Percentiles rank a stretch among this genome's conserved stretches.
Conservation (phyloP, 2,797 vertebrate genomes). For the Lindbergichthys nudifrons region DNA sequence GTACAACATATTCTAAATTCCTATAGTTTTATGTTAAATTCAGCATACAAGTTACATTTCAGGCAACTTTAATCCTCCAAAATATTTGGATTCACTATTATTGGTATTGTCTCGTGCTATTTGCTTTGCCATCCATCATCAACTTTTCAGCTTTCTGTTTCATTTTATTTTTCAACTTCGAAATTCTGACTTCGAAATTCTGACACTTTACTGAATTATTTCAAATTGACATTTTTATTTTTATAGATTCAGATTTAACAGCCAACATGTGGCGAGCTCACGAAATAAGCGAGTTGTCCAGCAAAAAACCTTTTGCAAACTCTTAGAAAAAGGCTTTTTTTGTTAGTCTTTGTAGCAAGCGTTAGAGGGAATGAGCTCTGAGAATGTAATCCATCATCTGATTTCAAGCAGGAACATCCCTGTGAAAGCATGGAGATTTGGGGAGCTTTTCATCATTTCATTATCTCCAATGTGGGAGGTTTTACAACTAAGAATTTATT, state of each 20-base stretch:
- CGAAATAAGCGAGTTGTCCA: neutral
- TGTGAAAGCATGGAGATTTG: neutral
- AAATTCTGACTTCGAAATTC: neutral
- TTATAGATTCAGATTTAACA: neutral
- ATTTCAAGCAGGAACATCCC: constrained; percentile 12
- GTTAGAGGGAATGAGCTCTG: neutral
- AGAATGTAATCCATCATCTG: constrained; percentile 10
- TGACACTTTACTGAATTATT: neutral
- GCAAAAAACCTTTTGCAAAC: neutral
- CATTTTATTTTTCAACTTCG: neutral
- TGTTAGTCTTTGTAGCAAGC: neutral
- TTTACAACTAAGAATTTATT: neutral
- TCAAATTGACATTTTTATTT: neutral
- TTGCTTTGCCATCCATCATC: neutral
- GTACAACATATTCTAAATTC: neutral
- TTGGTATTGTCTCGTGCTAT: neutral
- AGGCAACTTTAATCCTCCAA: neutral
- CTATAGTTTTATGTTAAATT: neutral
- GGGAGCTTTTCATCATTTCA: constrained; percentile 17
- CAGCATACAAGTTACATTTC: neutral
- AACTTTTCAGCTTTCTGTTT: neutral
- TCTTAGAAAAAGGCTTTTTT: neutral
- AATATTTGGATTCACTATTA: neutral
- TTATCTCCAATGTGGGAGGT: constrained; percentile 1
- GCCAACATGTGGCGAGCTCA: neutral